Evolutionary conservation across 2,113 vertebrate genomes (phyloP).

Genomic region (Labeo catla): DNA sequence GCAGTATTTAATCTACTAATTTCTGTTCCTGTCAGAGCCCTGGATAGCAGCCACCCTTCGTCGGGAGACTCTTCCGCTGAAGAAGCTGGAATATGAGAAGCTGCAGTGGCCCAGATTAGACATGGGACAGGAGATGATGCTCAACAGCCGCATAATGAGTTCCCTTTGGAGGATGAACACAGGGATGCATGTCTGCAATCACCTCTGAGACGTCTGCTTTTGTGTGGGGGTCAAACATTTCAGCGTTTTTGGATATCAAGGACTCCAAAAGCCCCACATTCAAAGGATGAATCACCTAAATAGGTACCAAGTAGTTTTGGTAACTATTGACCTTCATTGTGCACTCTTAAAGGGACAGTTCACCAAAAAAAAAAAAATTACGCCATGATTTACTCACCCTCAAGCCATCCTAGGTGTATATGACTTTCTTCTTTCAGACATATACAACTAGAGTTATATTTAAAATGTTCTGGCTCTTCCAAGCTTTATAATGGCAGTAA

Average conservation of each 20-base stretch:
- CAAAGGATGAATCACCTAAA: background rate
- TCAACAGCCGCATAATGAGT: slow-evolving; percentile 20
- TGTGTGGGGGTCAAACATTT: background rate
- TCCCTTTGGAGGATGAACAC: slow-evolving; percentile 29
- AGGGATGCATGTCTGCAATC: slow-evolving; percentile 25
- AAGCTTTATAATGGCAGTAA: too few species aligned
- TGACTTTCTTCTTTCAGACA: too few species aligned
- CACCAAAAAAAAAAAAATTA: too few species aligned
- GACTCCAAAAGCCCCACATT: background rate
- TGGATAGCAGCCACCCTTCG: background rate
- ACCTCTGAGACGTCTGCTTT: slow-evolving; percentile 24
- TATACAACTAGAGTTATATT: too few species aligned
- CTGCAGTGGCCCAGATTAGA: slow-evolving; percentile 24
- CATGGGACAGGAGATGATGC: slow-evolving; percentile 31
- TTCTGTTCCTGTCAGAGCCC: slow-evolving; percentile 14
- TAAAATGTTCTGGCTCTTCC: too few species aligned
- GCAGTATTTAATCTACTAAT: slow-evolving; percentile 30
- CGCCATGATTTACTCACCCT: too few species aligned
- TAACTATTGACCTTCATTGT: background rate
- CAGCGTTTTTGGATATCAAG: slow-evolving; percentile 2
- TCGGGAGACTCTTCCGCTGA: background rate
- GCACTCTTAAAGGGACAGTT: background rate
- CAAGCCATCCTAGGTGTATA: too few species aligned
- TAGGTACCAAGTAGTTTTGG: too few species aligned
- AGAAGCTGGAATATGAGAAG: slow-evolving; percentile 7